Percentiles rank a stretch among this genome's conserved stretches.
phyloP scores from a whole-genome alignment of 2,888 invertebrate species.

The Melangyna quadrimaculata region DNA sequence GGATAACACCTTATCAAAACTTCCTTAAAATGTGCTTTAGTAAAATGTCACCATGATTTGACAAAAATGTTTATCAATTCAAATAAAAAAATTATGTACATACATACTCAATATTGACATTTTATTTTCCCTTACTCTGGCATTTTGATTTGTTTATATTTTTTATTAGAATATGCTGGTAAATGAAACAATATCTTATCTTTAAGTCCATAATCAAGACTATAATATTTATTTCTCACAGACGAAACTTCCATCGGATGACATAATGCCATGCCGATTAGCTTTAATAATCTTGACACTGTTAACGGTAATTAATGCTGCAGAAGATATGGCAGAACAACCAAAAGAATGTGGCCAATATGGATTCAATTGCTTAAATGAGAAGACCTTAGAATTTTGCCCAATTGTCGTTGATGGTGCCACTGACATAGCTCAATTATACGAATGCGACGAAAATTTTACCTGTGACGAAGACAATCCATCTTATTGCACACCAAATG shows the following conservation, averaged over 20 bases:
- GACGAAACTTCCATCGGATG: not conserved
- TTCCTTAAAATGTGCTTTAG: not conserved
- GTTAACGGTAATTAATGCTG: not conserved
- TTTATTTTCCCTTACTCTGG: not conserved
- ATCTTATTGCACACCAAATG: conserved; percentile 72
- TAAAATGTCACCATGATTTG: not conserved
- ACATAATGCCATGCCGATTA: not conserved
- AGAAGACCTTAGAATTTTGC: conserved; percentile 67
- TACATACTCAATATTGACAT: not conserved
- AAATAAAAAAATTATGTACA: not conserved
- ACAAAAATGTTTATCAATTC: not conserved
- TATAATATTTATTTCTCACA: not conserved
- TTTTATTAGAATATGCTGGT: not conserved
- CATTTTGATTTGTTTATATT: not conserved
- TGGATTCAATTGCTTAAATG: conserved; percentile 72
- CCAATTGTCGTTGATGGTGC: conserved; percentile 49
- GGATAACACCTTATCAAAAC: not conserved
- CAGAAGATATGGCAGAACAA: not conserved
- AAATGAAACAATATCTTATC: not conserved
- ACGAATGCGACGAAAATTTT: conserved; percentile 64
- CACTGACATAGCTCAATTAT: conserved; percentile 40
- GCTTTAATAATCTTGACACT: conserved; percentile 10
- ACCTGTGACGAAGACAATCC: conserved; percentile 74
- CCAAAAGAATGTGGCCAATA: conserved; percentile 67
- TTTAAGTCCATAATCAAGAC: not conserved